Percentiles rank a stretch among this genome's conserved stretches.
These are phyloP conservation scores for Monopis laevigella DNA, from an alignment of 2,888 invertebrate species.

Conservation along the genomic window DNA sequence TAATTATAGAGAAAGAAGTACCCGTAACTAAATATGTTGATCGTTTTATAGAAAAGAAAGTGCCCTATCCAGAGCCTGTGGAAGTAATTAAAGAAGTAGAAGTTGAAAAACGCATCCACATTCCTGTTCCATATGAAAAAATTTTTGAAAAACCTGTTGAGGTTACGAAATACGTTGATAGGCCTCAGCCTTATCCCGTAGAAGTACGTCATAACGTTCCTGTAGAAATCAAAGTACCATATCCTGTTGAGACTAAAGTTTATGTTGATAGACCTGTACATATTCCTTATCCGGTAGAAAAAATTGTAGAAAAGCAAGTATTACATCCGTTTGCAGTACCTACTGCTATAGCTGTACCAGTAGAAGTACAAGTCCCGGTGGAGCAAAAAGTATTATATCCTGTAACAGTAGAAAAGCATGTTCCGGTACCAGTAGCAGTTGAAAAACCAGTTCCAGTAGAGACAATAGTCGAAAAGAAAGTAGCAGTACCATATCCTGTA, in stretches of 20 bases:
- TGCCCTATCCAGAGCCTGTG: constrained; percentile 47
- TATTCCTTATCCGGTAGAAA: constrained; percentile 59
- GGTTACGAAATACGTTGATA: constrained; percentile 62
- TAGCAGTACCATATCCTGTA: constrained; percentile 60
- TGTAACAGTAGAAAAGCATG: constrained; percentile 49
- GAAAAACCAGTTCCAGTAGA: constrained; percentile 54
- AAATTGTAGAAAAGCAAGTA: constrained; percentile 58
- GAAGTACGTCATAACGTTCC: constrained; percentile 42
- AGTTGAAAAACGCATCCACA: constrained; percentile 50
- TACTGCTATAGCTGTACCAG: constrained; percentile 49
- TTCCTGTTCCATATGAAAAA: constrained; percentile 57
- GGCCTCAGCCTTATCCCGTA: constrained; percentile 65
- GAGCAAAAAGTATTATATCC: constrained; percentile 43
- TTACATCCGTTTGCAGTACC: constrained; percentile 46
- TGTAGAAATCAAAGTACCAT: constrained; percentile 43
- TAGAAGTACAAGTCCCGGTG: constrained; percentile 39
- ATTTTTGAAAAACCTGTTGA: constrained; percentile 63
- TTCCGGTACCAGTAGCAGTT: constrained; percentile 52
- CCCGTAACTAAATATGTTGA: constrained; percentile 55
- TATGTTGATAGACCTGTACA: constrained; percentile 60
- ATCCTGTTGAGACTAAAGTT: constrained; percentile 58
- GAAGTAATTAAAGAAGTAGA: constrained; percentile 40
- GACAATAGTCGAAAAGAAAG: constrained; percentile 34
- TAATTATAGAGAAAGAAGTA: constrained; percentile 54
- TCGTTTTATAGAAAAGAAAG: constrained; percentile 49